Conservation (phyloP, 2,888 invertebrate genomes). For the Sinohyriopsis cumingii region DNA sequence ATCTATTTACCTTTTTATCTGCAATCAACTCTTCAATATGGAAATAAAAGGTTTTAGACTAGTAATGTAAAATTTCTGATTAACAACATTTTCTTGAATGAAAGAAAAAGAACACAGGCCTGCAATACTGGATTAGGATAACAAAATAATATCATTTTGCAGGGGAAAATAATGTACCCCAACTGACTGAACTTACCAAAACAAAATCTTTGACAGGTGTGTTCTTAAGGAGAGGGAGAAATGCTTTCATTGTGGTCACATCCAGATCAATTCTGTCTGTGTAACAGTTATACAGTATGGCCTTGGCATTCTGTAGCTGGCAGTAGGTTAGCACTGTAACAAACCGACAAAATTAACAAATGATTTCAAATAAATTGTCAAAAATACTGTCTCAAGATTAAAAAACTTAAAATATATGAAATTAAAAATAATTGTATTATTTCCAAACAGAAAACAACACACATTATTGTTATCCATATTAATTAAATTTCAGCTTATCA, state of each 20-base stretch:
- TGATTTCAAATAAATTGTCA: background rate
- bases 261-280: slow-evolving; percentile 60
- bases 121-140: too few species aligned
- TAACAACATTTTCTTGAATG: background rate
- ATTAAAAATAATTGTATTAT: too few species aligned
- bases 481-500: too few species aligned
- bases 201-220: slow-evolving; percentile 56
- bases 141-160: background rate
- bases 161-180: background rate
- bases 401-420: background rate
- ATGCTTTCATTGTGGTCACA: slow-evolving; percentile 53
- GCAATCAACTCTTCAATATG: background rate
- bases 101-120: background rate
- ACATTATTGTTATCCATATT: too few species aligned
- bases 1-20: too few species aligned
- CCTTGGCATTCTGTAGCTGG: slow-evolving; percentile 52
- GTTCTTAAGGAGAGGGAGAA: slow-evolving; percentile 49
- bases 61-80: background rate
- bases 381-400: background rate
- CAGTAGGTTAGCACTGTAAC: slow-evolving; percentile 63
- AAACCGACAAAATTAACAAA: slow-evolving; percentile 1
- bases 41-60: background rate
- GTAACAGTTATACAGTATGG: slow-evolving; percentile 62
- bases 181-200: slow-evolving; percentile 25
- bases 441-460: too few species aligned